Evolutionary conservation across 2,113 vertebrate genomes (phyloP).

Genomic region (Crotophaga sulcirostris): DNA sequence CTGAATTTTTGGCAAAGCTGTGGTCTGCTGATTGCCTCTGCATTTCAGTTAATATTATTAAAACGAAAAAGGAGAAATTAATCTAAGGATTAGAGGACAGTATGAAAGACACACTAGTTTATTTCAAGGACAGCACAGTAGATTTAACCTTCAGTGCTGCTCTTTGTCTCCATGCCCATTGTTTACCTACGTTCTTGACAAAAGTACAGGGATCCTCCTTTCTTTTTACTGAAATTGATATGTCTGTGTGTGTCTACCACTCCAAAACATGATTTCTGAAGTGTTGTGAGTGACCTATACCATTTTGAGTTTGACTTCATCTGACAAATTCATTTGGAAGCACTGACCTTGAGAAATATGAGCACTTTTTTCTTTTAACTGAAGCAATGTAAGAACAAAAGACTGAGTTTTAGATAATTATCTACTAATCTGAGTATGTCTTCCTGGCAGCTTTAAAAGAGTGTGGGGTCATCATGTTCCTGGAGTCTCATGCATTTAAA

Average conservation of each 20-base stretch:
- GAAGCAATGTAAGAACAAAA: not conserved
- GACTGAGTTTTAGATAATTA: not conserved
- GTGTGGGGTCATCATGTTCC: not conserved
- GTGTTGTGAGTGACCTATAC: not conserved
- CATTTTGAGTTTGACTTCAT: not conserved
- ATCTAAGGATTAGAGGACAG: not conserved
- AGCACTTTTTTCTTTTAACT: not conserved
- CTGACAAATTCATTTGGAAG: not conserved
- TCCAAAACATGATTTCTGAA: not conserved
- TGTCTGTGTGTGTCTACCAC: not conserved
- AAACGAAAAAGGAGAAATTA: not conserved
- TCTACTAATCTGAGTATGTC: not conserved
- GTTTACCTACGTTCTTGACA: not conserved
- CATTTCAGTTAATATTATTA: constrained; percentile 16
- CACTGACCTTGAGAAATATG: not conserved
- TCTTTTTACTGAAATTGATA: not conserved
- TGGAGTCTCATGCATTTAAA: not conserved
- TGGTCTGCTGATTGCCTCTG: not conserved
- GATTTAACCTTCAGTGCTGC: not conserved
- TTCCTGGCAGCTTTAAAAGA: not conserved
- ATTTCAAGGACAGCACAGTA: not conserved
- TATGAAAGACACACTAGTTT: not conserved
- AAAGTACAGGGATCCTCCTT: not conserved
- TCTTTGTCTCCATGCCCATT: not conserved
- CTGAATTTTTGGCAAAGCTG: not conserved